A percentile compares a stretch with the other conserved stretches of the same genome.
Conservation (phyloP, 2,797 vertebrate genomes). For the Molossus molossus region DNA sequence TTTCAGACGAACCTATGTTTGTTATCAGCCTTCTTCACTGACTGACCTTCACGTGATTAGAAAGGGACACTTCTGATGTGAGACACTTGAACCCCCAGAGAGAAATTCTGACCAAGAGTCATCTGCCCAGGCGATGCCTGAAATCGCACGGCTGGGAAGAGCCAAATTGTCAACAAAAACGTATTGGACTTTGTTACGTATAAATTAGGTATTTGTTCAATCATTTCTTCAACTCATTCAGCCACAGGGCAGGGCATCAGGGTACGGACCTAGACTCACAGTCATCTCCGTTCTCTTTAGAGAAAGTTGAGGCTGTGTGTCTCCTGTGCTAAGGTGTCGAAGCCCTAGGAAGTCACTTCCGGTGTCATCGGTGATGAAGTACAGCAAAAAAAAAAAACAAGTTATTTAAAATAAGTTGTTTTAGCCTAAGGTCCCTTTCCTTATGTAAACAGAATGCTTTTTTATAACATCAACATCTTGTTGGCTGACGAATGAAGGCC, state of each 20-base stretch:
- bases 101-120: neutral
- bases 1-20: neutral
- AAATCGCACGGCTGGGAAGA: neutral
- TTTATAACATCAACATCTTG: neutral
- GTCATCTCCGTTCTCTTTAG: neutral
- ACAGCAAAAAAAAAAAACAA: neutral
- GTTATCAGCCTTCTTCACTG: neutral
- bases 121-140: neutral
- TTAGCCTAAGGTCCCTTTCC: neutral
- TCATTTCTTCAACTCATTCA: neutral
- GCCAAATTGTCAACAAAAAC: neutral
- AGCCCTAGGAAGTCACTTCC: neutral
- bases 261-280: neutral
- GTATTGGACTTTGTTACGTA: neutral
- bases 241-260: too few relatives aligned
- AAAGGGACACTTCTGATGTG: neutral
- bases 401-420: neutral
- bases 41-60: neutral
- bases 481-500: neutral
- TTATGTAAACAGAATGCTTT: neutral
- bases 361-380: neutral
- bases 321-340: neutral
- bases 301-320: neutral
- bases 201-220: neutral
- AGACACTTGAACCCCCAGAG: neutral